Percentiles rank a stretch among this genome's conserved stretches.
Evolutionary conservation across 2,113 vertebrate genomes (phyloP).

Genomic region (Hiodon tergisus): DNA sequence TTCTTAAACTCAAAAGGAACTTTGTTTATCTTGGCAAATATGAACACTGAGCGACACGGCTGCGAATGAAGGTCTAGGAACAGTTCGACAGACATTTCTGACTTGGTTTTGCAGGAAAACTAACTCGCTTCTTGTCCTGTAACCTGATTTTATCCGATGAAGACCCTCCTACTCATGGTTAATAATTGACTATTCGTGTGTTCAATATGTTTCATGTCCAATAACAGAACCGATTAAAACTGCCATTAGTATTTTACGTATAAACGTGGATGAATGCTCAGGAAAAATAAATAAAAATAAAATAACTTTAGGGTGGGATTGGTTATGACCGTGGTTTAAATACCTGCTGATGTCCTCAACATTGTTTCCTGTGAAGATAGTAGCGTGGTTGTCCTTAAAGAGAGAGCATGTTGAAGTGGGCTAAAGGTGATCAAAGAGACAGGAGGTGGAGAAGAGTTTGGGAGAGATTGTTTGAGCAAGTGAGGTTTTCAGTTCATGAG

Average conservation of each 20-base stretch:
- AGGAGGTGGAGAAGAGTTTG: too few species aligned
- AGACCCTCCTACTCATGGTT: background rate
- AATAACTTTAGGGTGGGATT: too few species aligned
- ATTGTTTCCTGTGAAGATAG: too few species aligned
- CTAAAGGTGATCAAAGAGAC: too few species aligned
- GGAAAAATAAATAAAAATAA: too few species aligned
- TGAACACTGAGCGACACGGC: conserved; percentile 72
- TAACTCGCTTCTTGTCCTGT: background rate
- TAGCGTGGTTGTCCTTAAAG: too few species aligned
- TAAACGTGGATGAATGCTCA: background rate
- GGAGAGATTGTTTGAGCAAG: too few species aligned
- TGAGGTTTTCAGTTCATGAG: too few species aligned
- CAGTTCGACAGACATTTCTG: conserved; percentile 62
- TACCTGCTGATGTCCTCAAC: too few species aligned
- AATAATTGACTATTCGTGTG: background rate
- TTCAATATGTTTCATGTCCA: background rate
- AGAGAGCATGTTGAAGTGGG: too few species aligned
- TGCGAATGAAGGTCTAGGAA: conserved; percentile 77
- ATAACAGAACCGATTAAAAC: background rate
- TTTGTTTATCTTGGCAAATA: conserved; percentile 69
- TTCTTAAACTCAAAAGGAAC: conserved; percentile 70
- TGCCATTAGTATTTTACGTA: background rate
- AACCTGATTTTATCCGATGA: background rate
- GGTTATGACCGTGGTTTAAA: too few species aligned
- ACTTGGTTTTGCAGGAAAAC: conserved; percentile 7